Conservation (phyloP, 2,888 invertebrate genomes). For the Pediacus dermestoides region DNA sequence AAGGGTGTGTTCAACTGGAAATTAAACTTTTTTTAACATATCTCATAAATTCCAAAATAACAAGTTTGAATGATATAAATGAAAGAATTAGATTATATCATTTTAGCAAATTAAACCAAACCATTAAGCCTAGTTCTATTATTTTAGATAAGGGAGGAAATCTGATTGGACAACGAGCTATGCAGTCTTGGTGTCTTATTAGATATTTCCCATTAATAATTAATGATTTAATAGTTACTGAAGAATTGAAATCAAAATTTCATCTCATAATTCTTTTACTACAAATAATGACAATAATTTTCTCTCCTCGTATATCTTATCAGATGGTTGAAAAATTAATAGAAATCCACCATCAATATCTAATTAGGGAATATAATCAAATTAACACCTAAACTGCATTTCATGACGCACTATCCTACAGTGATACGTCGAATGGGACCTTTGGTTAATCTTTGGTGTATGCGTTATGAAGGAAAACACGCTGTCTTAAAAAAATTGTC, state of each 20-base stretch:
- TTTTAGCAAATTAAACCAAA: conserved; percentile 15
- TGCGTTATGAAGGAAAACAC: conserved; percentile 1
- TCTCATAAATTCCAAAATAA: conserved; percentile 13
- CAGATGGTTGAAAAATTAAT: conserved; percentile 1
- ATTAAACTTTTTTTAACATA: conserved; percentile 17
- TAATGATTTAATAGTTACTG: conserved; percentile 4
- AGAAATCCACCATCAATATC: not conserved
- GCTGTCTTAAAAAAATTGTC: not conserved
- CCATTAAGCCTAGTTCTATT: conserved; percentile 16
- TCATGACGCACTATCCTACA: not conserved
- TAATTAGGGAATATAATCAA: not conserved
- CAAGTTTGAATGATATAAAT: conserved; percentile 17
- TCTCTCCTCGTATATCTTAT: not conserved
- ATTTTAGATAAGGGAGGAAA: conserved; percentile 11
- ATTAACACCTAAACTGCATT: not conserved
- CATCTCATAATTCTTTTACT: conserved; percentile 1
- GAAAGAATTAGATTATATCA: conserved; percentile 19
- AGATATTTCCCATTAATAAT: conserved; percentile 14
- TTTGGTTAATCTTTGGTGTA: not conserved
- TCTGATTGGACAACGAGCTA: conserved; percentile 20
- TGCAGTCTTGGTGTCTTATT: conserved; percentile 20
- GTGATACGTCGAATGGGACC: not conserved
- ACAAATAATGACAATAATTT: conserved; percentile 8
- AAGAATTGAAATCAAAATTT: not conserved
- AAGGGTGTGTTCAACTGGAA: conserved; percentile 23